Percentiles rank a stretch among this genome's conserved stretches.
These are phyloP conservation scores for Sphinx pinastri DNA, from an alignment of 2,888 invertebrate genomes.

Conservation along the genomic window DNA sequence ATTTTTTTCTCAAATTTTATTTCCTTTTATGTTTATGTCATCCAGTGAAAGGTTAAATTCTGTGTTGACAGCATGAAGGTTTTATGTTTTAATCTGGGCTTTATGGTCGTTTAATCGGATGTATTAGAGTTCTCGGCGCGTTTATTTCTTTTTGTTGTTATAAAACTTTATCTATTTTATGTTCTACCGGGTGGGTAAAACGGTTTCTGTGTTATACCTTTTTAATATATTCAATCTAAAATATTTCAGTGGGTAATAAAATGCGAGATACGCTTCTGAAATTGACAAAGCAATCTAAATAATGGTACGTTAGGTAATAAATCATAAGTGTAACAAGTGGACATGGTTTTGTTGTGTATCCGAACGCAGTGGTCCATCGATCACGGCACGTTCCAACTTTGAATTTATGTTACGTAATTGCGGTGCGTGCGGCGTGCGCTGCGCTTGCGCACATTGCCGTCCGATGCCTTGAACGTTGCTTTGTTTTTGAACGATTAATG, in stretches of 20 bases:
- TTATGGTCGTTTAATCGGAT: slow-evolving; percentile 71
- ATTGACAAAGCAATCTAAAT: slow-evolving; percentile 58
- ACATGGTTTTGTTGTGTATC: slow-evolving; percentile 65
- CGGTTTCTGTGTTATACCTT: slow-evolving; percentile 46
- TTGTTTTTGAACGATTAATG: slow-evolving; percentile 63
- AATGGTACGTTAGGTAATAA: slow-evolving; percentile 56
- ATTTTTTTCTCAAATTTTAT: slow-evolving; percentile 63
- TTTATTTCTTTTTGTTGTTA: slow-evolving; percentile 49
- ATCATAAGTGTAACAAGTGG: slow-evolving; percentile 67
- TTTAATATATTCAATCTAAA: slow-evolving; percentile 51
- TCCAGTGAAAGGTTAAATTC: slow-evolving; percentile 74
- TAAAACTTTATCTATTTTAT: slow-evolving; percentile 65
- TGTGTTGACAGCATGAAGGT: slow-evolving; percentile 80
- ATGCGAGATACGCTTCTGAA: slow-evolving; percentile 47
- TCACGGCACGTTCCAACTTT: slow-evolving; percentile 67
- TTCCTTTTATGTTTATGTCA: slow-evolving; percentile 72
- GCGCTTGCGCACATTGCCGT: slow-evolving; percentile 42
- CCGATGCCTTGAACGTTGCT: slow-evolving; percentile 54
- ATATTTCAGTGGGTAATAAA: slow-evolving; percentile 49
- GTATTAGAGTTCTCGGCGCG: slow-evolving; percentile 56
- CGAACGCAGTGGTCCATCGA: slow-evolving; percentile 68
- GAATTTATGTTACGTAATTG: slow-evolving; percentile 80
- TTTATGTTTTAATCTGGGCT: slow-evolving; percentile 82
- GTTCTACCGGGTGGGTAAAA: slow-evolving; percentile 55
- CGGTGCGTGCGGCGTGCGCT: slow-evolving; percentile 62